Conservation (phyloP, 2,113 vertebrate species). For the Synodontis membranacea region DNA sequence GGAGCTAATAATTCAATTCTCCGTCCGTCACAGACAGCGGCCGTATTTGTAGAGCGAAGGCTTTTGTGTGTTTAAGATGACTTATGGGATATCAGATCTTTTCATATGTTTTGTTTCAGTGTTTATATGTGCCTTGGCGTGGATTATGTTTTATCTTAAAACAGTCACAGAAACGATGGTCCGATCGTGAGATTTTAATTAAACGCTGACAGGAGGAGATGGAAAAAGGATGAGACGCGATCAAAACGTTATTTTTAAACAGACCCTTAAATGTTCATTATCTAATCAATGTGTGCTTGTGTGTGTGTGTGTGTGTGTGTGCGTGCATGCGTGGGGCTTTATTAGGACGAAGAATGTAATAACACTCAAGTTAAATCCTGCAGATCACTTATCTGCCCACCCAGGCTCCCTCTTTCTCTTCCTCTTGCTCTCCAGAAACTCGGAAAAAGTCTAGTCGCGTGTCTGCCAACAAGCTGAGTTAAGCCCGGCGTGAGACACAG, state of each 20-base stretch:
- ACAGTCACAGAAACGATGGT: slow-evolving; percentile 1
- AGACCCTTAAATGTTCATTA: slow-evolving; percentile 22
- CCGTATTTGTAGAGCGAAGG: not conserved
- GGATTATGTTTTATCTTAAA: slow-evolving; percentile 23
- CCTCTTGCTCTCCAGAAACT: not conserved
- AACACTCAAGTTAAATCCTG: slow-evolving; percentile 52
- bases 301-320: slow-evolving; percentile 22
- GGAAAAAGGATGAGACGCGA: slow-evolving; percentile 34
- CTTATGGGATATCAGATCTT: slow-evolving; percentile 3
- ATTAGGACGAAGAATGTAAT: slow-evolving; percentile 51
- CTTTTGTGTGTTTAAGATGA: slow-evolving; percentile 8
- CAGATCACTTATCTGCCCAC: slow-evolving; percentile 61
- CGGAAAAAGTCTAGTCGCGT: not conserved
- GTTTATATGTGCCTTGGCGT: slow-evolving; percentile 31
- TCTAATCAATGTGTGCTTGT: slow-evolving; percentile 3
- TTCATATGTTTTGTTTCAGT: slow-evolving; percentile 17
- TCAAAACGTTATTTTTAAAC: slow-evolving; percentile 46
- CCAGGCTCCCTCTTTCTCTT: slow-evolving; percentile 32
- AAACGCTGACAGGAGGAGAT: not conserved
- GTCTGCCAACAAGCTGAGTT: slow-evolving; percentile 17
- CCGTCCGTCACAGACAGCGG: not conserved
- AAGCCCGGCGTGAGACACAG: slow-evolving; percentile 5
- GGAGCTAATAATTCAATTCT: slow-evolving; percentile 18
- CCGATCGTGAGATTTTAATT: not conserved
- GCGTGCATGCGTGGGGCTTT: slow-evolving; percentile 33